Evolutionary conservation across 2,113 vertebrate genomes (phyloP).

Genomic region (Stigmatopora nigra): DNA sequence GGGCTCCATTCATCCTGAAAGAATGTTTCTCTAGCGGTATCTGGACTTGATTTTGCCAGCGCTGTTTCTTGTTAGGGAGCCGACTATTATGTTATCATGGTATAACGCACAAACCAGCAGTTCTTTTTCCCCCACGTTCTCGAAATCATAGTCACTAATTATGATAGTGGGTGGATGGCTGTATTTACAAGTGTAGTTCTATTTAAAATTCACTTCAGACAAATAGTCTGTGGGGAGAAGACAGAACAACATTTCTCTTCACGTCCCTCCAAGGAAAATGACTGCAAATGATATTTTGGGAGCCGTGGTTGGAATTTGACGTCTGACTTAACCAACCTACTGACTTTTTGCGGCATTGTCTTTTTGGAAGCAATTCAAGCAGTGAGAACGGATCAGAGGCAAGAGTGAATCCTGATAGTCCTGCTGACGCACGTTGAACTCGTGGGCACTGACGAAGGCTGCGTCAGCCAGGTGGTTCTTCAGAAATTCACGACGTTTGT

Average conservation of each 20-base stretch:
- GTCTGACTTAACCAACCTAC: constrained; percentile 46
- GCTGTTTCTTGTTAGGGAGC: constrained; percentile 35
- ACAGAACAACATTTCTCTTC: constrained; percentile 24
- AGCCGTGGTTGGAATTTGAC: constrained; percentile 56
- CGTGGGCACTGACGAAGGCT: constrained; percentile 5
- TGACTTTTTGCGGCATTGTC: constrained; percentile 40
- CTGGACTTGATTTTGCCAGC: constrained; percentile 40
- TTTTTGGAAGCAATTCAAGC: constrained; percentile 36
- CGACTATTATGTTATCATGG: constrained; percentile 37
- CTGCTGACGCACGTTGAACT: constrained; percentile 39
- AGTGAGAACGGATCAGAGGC: constrained; percentile 34
- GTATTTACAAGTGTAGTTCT: constrained; percentile 46
- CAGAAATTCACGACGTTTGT: constrained; percentile 25
- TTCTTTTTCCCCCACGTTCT: constrained; percentile 33
- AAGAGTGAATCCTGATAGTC: constrained; percentile 21
- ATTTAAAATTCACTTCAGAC: constrained; percentile 45
- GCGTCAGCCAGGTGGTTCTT: constrained; percentile 30
- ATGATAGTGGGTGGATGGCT: constrained; percentile 44
- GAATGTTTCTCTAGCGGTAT: constrained; percentile 50
- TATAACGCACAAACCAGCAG: constrained; percentile 45
- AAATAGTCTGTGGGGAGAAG: constrained; percentile 17
- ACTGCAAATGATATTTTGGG: constrained; percentile 61
- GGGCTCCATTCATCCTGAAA: constrained; percentile 31
- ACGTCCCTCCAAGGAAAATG: constrained; percentile 32
- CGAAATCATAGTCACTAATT: constrained; percentile 47